These are phyloP conservation scores for Clarias pachynema DNA, from an alignment of 2,797 vertebrate species.

Conservation along the genomic window DNA sequence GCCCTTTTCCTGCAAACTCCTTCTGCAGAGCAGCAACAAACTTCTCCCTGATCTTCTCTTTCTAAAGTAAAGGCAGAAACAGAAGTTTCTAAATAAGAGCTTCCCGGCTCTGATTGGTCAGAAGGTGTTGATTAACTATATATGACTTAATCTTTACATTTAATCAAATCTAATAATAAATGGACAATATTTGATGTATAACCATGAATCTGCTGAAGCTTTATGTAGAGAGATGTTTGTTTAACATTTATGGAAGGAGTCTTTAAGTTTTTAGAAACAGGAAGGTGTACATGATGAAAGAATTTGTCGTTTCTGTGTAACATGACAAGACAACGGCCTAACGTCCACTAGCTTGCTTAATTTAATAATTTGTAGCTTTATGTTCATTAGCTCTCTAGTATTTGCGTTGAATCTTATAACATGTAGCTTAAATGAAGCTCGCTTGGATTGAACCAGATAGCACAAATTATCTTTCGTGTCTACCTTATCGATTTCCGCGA, in stretches of 20 bases:
- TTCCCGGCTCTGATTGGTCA: not conserved
- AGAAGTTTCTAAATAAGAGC: not conserved
- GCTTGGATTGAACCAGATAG: not conserved
- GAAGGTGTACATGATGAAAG: not conserved
- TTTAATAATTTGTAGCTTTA: not conserved
- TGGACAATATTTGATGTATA: not conserved
- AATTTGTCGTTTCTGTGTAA: not conserved
- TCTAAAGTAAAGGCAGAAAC: slow-evolving; percentile 70
- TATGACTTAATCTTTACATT: not conserved
- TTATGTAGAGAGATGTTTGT: too few relatives aligned
- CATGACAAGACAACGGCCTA: not conserved
- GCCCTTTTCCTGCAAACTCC: slow-evolving; percentile 94
- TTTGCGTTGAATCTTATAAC: not conserved
- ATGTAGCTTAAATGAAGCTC: not conserved
- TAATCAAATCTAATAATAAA: not conserved
- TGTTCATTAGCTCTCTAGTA: not conserved
- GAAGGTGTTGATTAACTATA: not conserved
- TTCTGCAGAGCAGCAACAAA: slow-evolving; percentile 92
- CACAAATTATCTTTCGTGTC: not conserved
- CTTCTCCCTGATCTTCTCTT: slow-evolving; percentile 93
- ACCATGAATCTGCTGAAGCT: too few relatives aligned
- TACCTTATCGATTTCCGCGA: slow-evolving; percentile 96
- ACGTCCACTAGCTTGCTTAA: too few relatives aligned
- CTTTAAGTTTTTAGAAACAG: not conserved
- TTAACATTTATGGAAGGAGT: not conserved